phyloP scores from a whole-genome alignment of 1,140 invertebrate genomes.

The Drosophila repletoides region DNA sequence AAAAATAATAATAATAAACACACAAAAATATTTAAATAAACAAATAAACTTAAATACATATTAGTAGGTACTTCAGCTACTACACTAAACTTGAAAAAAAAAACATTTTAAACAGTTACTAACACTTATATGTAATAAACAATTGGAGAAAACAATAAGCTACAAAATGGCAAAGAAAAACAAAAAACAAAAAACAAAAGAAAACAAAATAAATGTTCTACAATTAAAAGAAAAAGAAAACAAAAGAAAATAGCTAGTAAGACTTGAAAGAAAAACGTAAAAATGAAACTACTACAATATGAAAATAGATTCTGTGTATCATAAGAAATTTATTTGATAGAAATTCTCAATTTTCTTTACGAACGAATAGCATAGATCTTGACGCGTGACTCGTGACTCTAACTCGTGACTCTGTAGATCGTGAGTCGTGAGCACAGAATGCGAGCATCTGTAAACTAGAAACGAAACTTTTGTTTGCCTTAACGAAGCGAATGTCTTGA shows the following conservation, averaged over 20 bases:
- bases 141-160: constrained; percentile 70
- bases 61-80: constrained; percentile 60
- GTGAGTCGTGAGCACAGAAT: neutral
- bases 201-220: constrained; percentile 62
- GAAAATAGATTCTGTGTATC: constrained; percentile 52
- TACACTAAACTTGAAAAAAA: constrained; percentile 56
- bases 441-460: constrained; percentile 72
- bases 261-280: constrained; percentile 15
- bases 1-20: constrained; percentile 11
- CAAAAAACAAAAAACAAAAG: constrained; percentile 15
- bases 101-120: constrained; percentile 77
- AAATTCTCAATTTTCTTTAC: constrained; percentile 24
- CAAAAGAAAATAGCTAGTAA: constrained; percentile 33
- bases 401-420: neutral
- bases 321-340: constrained; percentile 52
- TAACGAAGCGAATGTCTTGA: constrained; percentile 49
- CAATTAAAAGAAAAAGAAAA: no score
- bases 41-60: constrained; percentile 46
- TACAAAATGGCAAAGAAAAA: constrained; percentile 46
- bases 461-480: constrained; percentile 82
- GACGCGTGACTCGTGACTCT: neutral
- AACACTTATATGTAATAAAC: constrained; percentile 61
- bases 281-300: constrained; percentile 50
- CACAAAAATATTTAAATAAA: constrained; percentile 15
- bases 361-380: constrained; percentile 11